phyloP scores from a whole-genome alignment of 1,140 invertebrate species.

The Microvelia longipes region DNA sequence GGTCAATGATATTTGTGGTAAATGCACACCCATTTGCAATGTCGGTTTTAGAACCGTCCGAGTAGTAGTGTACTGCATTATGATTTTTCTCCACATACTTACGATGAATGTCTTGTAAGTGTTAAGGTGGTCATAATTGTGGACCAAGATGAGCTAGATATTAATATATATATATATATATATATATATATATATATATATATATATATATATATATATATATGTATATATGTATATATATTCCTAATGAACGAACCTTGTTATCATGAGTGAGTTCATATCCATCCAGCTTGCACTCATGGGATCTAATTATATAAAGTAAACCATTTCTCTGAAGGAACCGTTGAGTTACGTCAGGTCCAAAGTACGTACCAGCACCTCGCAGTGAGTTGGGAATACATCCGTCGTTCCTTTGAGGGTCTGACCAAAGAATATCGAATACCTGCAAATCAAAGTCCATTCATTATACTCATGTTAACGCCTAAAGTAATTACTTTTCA shows the following conservation, averaged over 20 bases:
- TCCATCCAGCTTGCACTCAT: constrained; percentile 83
- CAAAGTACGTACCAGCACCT: constrained; percentile 81
- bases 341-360: constrained; percentile 64
- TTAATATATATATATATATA: too few species aligned
- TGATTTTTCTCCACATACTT: too few species aligned
- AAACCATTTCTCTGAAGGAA: constrained; percentile 62
- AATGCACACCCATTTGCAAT: too few species aligned
- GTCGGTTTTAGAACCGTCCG: too few species aligned
- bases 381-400: constrained; percentile 68
- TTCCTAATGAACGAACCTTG: constrained; percentile 44
- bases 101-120: too few species aligned
- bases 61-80: too few species aligned
- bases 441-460: constrained; percentile 54
- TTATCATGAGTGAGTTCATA: constrained; percentile 72
- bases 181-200: too few species aligned
- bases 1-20: too few species aligned
- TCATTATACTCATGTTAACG: not conserved
- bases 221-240: too few species aligned
- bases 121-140: too few species aligned
- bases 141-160: too few species aligned
- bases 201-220: too few species aligned
- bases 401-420: constrained; percentile 55
- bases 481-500: not conserved
- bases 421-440: constrained; percentile 81
- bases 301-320: constrained; percentile 63